Evolutionary conservation across 2,797 vertebrate species (phyloP).

Genomic region (Melanotaenia parkinsoni): DNA sequence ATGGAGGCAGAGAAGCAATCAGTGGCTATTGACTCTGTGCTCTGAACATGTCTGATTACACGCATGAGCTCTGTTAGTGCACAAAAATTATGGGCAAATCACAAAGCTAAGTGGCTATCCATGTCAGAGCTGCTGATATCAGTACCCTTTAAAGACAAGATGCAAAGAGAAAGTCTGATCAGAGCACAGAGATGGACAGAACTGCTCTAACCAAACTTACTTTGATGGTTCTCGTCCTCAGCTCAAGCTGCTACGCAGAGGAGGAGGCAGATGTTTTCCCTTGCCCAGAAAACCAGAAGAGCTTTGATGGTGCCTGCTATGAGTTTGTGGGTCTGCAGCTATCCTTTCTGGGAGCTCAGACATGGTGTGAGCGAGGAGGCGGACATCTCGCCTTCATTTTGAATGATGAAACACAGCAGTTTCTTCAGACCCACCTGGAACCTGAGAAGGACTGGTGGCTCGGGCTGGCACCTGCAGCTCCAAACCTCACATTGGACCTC

Average conservation of each 20-base stretch:
- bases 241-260: conserved; percentile 50
- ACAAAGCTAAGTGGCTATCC: conserved; percentile 68
- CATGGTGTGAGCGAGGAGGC: conserved; percentile 91
- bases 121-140: conserved; percentile 60
- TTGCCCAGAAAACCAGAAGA: conserved; percentile 86
- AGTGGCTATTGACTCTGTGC: conserved; percentile 72
- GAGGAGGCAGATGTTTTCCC: conserved; percentile 47
- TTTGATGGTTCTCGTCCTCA: conserved; percentile 54
- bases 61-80: conserved; percentile 57
- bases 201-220: conserved; percentile 46
- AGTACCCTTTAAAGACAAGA: conserved; percentile 74
- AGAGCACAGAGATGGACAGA: conserved; percentile 75
- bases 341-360: conserved; percentile 85
- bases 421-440: conserved; percentile 87
- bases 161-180: conserved; percentile 32
- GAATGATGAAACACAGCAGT: conserved; percentile 88
- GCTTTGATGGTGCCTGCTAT: conserved; percentile 89
- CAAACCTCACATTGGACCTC: conserved; percentile 79
- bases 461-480: conserved; percentile 83
- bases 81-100: conserved; percentile 60
- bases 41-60: conserved; percentile 54
- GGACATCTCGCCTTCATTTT: conserved; percentile 91
- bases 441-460: conserved; percentile 91
- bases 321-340: conserved; percentile 86
- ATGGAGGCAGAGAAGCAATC: conserved; percentile 49